Percentiles rank a stretch among this genome's conserved stretches.
phyloP scores from a whole-genome alignment of 2,888 invertebrate species.

The Rutpela maculata region DNA sequence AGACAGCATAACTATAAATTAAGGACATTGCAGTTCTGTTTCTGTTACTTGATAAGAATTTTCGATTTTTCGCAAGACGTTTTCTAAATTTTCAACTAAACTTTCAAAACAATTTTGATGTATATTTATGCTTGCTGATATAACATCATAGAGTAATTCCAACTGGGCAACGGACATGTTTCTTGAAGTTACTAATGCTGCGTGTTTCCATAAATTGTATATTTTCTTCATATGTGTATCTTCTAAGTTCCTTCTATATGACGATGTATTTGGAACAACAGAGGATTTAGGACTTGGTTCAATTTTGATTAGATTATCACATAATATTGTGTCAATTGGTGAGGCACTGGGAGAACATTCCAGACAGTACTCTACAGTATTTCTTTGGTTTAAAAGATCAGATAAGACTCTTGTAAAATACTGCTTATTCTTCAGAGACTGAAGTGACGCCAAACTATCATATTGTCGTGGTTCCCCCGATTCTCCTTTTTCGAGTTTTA shows the following conservation, averaged over 20 bases:
- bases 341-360: slow-evolving; percentile 28
- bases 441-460: slow-evolving; percentile 45
- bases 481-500: slow-evolving; percentile 46
- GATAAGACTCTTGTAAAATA: slow-evolving; percentile 58
- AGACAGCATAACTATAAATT: not conserved
- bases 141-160: slow-evolving; percentile 69
- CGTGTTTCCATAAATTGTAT: slow-evolving; percentile 65
- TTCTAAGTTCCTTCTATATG: slow-evolving; percentile 35
- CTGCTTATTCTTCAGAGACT: slow-evolving; percentile 45
- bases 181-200: slow-evolving; percentile 64
- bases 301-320: slow-evolving; percentile 43
- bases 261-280: slow-evolving; percentile 20
- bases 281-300: slow-evolving; percentile 36
- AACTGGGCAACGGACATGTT: slow-evolving; percentile 67
- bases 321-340: slow-evolving; percentile 46
- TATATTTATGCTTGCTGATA: slow-evolving; percentile 67
- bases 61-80: slow-evolving; percentile 58
- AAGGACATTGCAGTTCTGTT: slow-evolving; percentile 35
- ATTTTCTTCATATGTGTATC: slow-evolving; percentile 61
- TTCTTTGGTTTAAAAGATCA: slow-evolving; percentile 54
- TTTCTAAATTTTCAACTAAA: slow-evolving; percentile 61
- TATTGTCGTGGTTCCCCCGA: slow-evolving; percentile 35
- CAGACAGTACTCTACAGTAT: slow-evolving; percentile 29
- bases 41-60: slow-evolving; percentile 48
- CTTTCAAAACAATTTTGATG: slow-evolving; percentile 64